phyloP scores from a whole-genome alignment of 2,797 vertebrate genomes.

The Centroberyx gerrardi region DNA sequence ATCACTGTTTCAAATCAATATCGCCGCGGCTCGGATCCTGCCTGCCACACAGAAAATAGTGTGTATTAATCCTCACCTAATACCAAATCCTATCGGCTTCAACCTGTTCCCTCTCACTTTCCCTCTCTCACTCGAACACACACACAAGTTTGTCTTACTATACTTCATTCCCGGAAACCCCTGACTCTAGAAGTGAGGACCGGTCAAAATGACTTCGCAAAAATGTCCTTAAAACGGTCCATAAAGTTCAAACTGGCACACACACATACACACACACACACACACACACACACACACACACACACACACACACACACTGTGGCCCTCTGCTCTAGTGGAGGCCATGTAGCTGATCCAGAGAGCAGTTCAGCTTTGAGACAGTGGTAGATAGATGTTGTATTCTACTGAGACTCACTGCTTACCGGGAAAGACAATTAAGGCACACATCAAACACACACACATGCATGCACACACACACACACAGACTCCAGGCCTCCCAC shows the following conservation, averaged over 20 bases:
- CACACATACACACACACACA: background rate
- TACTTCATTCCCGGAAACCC: background rate
- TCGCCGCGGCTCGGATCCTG: conserved; percentile 18
- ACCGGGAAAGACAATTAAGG: conserved; percentile 10
- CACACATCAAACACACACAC: background rate
- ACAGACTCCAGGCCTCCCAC: background rate
- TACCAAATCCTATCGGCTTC: conserved; percentile 29
- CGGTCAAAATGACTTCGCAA: background rate
- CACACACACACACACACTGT: background rate
- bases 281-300: background rate
- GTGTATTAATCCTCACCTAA: conserved; percentile 37
- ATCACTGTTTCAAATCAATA: conserved; percentile 65
- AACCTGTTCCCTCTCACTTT: background rate
- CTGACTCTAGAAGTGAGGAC: background rate
- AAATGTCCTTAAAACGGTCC: background rate
- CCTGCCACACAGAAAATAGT: conserved; percentile 25
- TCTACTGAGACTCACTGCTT: background rate
- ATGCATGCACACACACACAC: conserved; percentile 8
- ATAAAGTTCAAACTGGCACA: background rate
- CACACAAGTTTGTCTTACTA: background rate
- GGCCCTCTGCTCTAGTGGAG: background rate
- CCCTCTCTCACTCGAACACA: background rate
- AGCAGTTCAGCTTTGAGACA: conserved; percentile 5
- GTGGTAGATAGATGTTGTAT: background rate
- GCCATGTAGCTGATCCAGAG: background rate